Conservation (phyloP, 2,797 vertebrate genomes). For the Tiaroga cobitis region DNA sequence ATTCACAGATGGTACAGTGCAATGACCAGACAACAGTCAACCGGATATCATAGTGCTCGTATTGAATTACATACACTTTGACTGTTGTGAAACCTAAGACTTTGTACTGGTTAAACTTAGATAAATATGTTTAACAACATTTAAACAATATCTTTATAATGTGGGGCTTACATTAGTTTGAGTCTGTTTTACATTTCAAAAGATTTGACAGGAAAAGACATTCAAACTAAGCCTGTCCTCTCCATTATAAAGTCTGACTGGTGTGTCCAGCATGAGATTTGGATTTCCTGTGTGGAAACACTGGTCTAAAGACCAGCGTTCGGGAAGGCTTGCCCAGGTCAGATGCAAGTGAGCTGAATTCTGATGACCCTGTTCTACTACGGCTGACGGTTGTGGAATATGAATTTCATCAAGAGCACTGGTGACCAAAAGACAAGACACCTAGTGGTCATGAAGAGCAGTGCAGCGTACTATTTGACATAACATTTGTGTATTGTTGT, state of each 20-base stretch:
- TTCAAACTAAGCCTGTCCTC: not conserved
- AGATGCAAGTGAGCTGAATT: conserved; percentile 52
- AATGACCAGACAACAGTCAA: conserved; percentile 23
- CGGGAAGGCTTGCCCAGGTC: conserved; percentile 43
- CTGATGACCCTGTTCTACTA: conserved; percentile 45
- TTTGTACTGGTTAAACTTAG: not conserved
- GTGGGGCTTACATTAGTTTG: not conserved
- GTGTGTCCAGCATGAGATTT: not conserved
- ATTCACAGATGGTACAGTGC: not conserved
- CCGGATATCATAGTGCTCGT: not conserved
- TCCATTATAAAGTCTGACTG: conserved; percentile 1
- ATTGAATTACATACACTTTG: conserved; percentile 1
- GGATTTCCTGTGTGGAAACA: conserved; percentile 44
- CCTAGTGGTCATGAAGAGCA: conserved; percentile 67
- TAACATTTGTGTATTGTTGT: not conserved
- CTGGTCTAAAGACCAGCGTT: conserved; percentile 38
- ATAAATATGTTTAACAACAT: not conserved
- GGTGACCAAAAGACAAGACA: conserved; percentile 41
- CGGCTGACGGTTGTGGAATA: conserved; percentile 24
- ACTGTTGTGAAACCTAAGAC: not conserved
- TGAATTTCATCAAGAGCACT: conserved; percentile 36
- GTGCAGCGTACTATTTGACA: conserved; percentile 1
- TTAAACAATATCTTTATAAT: not conserved
- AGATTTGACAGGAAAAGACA: not conserved
- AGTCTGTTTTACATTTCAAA: not conserved